phyloP scores from a whole-genome alignment of 2,113 vertebrate species.

The Takifugu flavidus region DNA sequence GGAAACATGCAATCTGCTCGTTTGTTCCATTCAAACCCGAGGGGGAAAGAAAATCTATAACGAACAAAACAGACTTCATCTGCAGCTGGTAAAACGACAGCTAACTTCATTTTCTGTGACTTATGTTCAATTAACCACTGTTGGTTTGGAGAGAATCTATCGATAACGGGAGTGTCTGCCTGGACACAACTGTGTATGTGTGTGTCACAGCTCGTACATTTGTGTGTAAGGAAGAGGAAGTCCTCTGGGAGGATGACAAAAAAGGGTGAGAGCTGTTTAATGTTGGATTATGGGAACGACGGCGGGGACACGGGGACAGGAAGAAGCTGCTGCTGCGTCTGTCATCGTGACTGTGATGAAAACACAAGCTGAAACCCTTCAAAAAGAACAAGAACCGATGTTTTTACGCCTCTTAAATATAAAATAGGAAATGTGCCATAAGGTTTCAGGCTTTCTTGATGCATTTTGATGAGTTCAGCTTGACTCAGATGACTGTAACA shows the following conservation, averaged over 20 bases:
- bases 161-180: conserved; percentile 40
- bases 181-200: conserved; percentile 16
- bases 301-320: conserved; percentile 36
- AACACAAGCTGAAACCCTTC: background rate
- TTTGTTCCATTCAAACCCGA: too few species aligned
- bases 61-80: background rate
- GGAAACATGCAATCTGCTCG: too few species aligned
- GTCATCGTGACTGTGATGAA: too few species aligned
- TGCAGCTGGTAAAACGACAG: background rate
- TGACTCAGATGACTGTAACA: too few species aligned
- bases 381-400: background rate
- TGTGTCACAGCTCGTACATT: conserved; percentile 6
- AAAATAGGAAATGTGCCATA: too few species aligned
- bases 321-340: conserved; percentile 1
- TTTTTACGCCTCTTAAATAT: background rate
- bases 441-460: too few species aligned
- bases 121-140: conserved; percentile 16
- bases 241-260: conserved; percentile 32
- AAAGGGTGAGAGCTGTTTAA: conserved; percentile 62
- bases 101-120: background rate
- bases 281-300: conserved; percentile 55
- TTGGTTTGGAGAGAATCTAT: conserved; percentile 27
- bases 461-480: too few species aligned
- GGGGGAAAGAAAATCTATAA: background rate
- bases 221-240: conserved; percentile 31